phyloP scores from a whole-genome alignment of 1,140 invertebrate species.

The Drosophila tsacasi region DNA sequence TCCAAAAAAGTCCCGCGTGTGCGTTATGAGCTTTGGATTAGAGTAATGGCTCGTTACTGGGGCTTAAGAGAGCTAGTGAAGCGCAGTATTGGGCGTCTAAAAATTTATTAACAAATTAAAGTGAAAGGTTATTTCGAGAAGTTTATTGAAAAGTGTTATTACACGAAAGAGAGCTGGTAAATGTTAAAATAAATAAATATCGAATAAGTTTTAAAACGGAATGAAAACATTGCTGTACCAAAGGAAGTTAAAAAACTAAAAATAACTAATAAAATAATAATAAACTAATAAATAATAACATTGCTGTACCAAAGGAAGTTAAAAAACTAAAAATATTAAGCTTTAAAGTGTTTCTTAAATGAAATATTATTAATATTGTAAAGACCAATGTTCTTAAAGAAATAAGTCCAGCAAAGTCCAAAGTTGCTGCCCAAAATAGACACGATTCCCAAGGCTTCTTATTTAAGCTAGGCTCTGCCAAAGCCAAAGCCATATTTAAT shows the following conservation, averaged over 20 bases:
- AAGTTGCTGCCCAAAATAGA: not conserved
- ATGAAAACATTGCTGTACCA: not conserved
- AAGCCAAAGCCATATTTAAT: slow-evolving; percentile 14
- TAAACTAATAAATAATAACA: not conserved
- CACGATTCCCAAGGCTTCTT: not conserved
- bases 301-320: not conserved
- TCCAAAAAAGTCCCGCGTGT: slow-evolving; percentile 39
- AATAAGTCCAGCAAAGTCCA: too few species aligned
- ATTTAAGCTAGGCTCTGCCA: not conserved
- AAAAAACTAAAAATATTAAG: too few species aligned
- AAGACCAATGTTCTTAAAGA: not conserved
- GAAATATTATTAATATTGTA: not conserved
- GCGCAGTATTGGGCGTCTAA: slow-evolving; percentile 12
- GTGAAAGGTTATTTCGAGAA: not conserved
- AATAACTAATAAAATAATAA: too few species aligned
- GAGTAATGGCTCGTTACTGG: slow-evolving; percentile 36
- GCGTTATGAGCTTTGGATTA: slow-evolving; percentile 43
- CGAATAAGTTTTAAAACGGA: not conserved
- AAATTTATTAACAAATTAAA: slow-evolving; percentile 46
- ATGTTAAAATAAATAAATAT: not conserved
- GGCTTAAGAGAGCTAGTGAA: slow-evolving; percentile 32
- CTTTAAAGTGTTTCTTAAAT: not conserved
- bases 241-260: not conserved
- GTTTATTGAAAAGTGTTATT: slow-evolving; percentile 8
- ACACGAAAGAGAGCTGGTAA: not conserved